A percentile compares a stretch with the other conserved stretches of the same genome.
Conservation (phyloP, 2,797 vertebrate genomes). For the Anabas testudineus region DNA sequence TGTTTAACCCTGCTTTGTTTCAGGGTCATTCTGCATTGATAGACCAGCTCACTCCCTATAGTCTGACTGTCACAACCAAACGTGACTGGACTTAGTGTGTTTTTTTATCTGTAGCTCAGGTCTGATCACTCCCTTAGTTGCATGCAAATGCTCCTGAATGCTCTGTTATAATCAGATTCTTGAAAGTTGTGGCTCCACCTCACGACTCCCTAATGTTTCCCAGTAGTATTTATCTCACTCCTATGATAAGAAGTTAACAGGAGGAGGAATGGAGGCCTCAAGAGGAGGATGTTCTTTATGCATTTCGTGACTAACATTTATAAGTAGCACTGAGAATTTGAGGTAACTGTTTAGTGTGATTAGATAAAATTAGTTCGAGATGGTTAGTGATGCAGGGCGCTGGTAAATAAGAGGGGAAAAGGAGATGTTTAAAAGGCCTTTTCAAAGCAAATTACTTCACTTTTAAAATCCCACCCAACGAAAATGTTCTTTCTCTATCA, state of each 20-base stretch:
- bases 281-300: constrained; percentile 26
- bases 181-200: constrained; percentile 15
- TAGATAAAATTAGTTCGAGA: constrained; percentile 54
- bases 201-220: constrained; percentile 11
- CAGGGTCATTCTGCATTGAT: constrained; percentile 15
- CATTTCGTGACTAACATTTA: constrained; percentile 53
- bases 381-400: constrained; percentile 40
- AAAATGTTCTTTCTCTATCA: background rate
- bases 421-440: constrained; percentile 18
- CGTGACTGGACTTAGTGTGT: constrained; percentile 12
- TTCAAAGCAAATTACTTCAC: constrained; percentile 40
- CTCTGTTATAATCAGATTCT: constrained; percentile 3
- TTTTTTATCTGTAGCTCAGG: constrained; percentile 36
- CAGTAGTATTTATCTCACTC: constrained; percentile 36
- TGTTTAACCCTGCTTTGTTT: constrained; percentile 15
- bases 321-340: constrained; percentile 34
- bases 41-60: background rate
- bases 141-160: constrained; percentile 48
- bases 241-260: constrained; percentile 42
- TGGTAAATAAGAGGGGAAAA: constrained; percentile 29
- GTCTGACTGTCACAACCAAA: constrained; percentile 10
- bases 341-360: constrained; percentile 46
- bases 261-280: constrained; percentile 18
- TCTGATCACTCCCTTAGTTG: constrained; percentile 8
- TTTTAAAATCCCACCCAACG: constrained; percentile 18